These are phyloP conservation scores for Calameuta pallipes DNA, from an alignment of 2,888 invertebrate genomes.

Conservation along the genomic window DNA sequence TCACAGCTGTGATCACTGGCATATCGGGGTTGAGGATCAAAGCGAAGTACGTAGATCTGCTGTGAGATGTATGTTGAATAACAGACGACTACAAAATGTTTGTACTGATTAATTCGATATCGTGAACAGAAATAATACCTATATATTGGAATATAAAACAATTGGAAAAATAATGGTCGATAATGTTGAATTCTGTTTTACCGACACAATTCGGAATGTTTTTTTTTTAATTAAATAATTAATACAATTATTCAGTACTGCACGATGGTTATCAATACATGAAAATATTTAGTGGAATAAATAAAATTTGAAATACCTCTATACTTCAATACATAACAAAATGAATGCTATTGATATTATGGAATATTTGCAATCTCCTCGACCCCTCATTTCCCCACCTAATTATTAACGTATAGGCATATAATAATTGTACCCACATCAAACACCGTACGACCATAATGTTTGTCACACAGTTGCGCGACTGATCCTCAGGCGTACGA, in stretches of 20 bases:
- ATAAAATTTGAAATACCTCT: background rate
- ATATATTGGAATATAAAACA: background rate
- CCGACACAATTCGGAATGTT: background rate
- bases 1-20: background rate
- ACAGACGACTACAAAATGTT: background rate
- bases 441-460: constrained; percentile 47
- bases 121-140: background rate
- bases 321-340: background rate
- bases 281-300: background rate
- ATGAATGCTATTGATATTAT: background rate
- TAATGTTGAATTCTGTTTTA: background rate
- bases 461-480: constrained; percentile 41
- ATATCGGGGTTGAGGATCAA: background rate
- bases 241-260: background rate
- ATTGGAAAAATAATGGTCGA: background rate
- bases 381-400: constrained; percentile 36
- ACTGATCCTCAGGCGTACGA: background rate
- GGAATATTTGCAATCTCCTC: constrained; percentile 19
- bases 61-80: background rate
- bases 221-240: background rate
- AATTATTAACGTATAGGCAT: constrained; percentile 47
- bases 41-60: background rate
- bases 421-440: constrained; percentile 52
- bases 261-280: background rate
- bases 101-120: background rate